Percentiles rank a stretch among this genome's conserved stretches.
phyloP scores from a whole-genome alignment of 2,113 vertebrate genomes.

The Sinocyclocheilus grahami region DNA sequence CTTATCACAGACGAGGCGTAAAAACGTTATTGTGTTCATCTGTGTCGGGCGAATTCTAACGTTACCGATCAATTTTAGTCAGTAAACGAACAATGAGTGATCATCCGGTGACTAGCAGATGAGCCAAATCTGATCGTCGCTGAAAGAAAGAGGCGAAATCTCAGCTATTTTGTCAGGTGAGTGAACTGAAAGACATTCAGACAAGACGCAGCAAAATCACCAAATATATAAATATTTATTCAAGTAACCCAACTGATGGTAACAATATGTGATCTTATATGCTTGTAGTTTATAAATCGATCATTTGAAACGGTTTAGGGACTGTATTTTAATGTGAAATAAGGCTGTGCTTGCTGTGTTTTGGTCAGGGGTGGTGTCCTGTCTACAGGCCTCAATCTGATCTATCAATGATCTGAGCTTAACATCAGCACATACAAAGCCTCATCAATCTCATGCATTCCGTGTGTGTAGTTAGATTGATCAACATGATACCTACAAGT shows the following conservation, averaged over 20 bases:
- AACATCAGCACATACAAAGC: neutral
- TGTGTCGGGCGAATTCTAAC: neutral
- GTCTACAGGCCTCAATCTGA: slow-evolving; percentile 27
- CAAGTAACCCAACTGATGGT: no score
- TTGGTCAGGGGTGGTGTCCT: slow-evolving; percentile 38
- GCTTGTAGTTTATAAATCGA: neutral
- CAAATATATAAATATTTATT: neutral
- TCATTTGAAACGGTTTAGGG: neutral
- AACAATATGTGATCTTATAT: neutral
- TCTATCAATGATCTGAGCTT: neutral
- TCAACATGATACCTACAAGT: neutral
- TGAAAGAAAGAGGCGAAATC: slow-evolving; percentile 6
- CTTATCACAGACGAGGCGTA: slow-evolving; percentile 2
- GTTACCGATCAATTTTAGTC: neutral
- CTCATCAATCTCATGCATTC: neutral
- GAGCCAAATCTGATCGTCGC: slow-evolving; percentile 7
- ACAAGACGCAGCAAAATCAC: slow-evolving; percentile 19
- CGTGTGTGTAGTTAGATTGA: neutral
- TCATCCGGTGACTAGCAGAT: neutral
- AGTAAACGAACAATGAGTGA: slow-evolving; percentile 27
- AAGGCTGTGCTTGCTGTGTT: neutral
- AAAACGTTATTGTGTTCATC: slow-evolving; percentile 24
- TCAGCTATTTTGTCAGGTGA: slow-evolving; percentile 22
- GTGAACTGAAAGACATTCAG: slow-evolving; percentile 9
- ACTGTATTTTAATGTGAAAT: neutral